Percentiles rank a stretch among this genome's conserved stretches.
phyloP scores from a whole-genome alignment of 1,140 invertebrate species.

The Neodiprion fabricii region DNA sequence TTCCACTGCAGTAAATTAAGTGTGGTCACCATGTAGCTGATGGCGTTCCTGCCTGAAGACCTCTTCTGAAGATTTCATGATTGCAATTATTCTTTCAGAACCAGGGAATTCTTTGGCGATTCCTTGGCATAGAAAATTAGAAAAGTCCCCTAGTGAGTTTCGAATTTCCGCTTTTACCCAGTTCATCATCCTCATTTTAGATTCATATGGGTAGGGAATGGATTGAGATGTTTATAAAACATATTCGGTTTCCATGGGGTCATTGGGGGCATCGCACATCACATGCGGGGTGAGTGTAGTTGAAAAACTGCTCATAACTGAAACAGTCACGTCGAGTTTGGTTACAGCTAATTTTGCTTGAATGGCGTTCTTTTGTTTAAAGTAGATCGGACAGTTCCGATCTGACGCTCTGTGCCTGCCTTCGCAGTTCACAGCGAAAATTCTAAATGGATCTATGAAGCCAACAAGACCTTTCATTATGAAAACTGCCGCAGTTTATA shows the following conservation, averaged over 20 bases:
- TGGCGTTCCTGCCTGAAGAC: not conserved
- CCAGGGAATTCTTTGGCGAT: not conserved
- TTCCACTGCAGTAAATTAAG: conserved; percentile 26
- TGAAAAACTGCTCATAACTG: not conserved
- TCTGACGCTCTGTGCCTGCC: not conserved
- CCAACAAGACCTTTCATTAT: not conserved
- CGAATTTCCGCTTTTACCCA: not conserved
- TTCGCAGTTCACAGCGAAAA: conserved; percentile 18
- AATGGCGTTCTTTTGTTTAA: not conserved
- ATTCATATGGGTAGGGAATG: not conserved
- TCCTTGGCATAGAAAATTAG: not conserved
- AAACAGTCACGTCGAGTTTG: not conserved
- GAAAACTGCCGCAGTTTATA: conserved; percentile 6
- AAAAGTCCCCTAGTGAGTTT: not conserved
- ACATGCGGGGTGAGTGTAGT: not conserved
- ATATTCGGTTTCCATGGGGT: not conserved
- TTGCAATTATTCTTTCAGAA: not conserved
- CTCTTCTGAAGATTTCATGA: not conserved
- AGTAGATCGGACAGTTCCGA: not conserved
- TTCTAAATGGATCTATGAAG: not conserved
- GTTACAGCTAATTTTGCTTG: not conserved
- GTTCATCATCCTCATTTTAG: too few relatives aligned
- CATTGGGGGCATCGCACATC: not conserved
- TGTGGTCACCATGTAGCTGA: not conserved
- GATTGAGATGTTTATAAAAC: too few relatives aligned